A percentile compares a stretch with the other conserved stretches of the same genome.
Conservation (phyloP, 30 jellyfish, hydroid and myxozoan species). For the Sanderia malayensis region DNA sequence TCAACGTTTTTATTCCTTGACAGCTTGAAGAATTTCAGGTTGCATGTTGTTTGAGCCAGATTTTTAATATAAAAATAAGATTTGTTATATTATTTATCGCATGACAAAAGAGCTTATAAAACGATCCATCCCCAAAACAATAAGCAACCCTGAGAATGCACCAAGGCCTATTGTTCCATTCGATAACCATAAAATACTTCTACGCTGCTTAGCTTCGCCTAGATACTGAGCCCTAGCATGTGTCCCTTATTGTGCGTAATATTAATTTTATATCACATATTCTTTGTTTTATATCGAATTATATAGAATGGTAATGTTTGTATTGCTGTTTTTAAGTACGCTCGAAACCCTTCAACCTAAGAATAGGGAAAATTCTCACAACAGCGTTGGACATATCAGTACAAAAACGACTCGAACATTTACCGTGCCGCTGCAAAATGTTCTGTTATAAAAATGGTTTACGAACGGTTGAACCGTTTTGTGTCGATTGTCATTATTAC, state of each 20-base stretch:
- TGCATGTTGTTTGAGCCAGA: background rate
- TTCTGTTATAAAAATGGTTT: background rate
- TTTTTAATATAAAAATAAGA: no score
- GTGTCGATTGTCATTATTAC: background rate
- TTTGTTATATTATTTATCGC: no score
- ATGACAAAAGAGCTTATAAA: conserved; percentile 42
- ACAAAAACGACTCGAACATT: background rate
- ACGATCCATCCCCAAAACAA: conserved; percentile 37
- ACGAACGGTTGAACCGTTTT: background rate
- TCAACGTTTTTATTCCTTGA: no score
- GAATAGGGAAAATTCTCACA: background rate
- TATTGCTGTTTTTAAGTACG: background rate
- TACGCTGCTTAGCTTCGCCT: conserved; percentile 44
- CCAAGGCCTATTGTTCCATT: conserved; percentile 5
- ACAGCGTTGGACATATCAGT: background rate
- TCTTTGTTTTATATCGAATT: conserved; percentile 19
- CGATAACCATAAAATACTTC: conserved; percentile 30
- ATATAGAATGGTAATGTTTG: conserved; percentile 27
- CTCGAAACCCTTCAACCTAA: background rate
- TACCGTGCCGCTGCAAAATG: background rate
- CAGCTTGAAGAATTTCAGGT: no score
- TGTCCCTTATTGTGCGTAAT: conserved; percentile 38
- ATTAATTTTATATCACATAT: conserved; percentile 31
- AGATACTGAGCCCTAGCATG: conserved; percentile 44
- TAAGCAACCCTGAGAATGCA: background rate